These are phyloP conservation scores for Mustela nigripes DNA, from an alignment of 2,113 vertebrate genomes.

Conservation along the genomic window DNA sequence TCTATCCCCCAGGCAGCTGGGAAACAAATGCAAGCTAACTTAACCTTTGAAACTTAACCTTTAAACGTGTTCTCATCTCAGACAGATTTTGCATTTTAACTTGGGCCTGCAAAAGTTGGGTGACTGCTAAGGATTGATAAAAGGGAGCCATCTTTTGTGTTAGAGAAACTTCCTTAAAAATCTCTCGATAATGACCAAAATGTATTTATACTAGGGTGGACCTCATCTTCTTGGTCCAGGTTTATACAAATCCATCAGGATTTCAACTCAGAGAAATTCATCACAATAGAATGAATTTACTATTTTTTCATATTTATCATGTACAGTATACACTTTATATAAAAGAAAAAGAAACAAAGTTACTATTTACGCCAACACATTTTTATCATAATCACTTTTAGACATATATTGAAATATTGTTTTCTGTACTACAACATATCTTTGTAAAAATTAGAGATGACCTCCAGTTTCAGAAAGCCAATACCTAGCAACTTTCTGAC, in stretches of 20 bases:
- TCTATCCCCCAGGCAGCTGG: neutral
- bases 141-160: neutral
- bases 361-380: neutral
- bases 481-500: neutral
- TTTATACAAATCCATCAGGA: neutral
- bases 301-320: neutral
- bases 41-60: no score
- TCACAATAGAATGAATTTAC: neutral
- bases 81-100: neutral
- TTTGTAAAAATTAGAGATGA: neutral
- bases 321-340: neutral
- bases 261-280: neutral
- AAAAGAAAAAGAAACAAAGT: slow-evolving; percentile 10
- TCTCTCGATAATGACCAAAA: neutral
- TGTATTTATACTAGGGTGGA: neutral
- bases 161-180: neutral
- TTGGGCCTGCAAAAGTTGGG: neutral
- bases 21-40: neutral
- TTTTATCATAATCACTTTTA: neutral
- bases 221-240: neutral
- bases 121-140: neutral
- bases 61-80: neutral
- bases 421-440: neutral
- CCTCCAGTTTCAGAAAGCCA: neutral
- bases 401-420: neutral